Evolutionary conservation across 2,797 vertebrate species (phyloP).

Genomic region (Gobionotothen gibberifrons): DNA sequence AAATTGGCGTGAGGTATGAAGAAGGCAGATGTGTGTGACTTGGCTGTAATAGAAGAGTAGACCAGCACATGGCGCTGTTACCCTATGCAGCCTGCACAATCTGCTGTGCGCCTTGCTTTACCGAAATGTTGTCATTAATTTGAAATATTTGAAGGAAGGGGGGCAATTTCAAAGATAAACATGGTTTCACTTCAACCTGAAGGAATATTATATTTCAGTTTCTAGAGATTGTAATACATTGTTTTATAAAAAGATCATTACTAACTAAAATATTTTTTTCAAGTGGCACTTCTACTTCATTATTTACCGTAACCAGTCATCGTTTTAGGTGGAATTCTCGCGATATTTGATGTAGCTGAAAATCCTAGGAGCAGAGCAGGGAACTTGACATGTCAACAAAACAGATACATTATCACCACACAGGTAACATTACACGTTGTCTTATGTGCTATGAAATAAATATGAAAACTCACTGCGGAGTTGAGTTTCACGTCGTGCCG

Average conservation of each 20-base stretch:
- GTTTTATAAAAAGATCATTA: neutral
- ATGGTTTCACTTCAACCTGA: accelerated
- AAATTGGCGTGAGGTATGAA: slow-evolving; percentile 33
- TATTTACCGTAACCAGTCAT: slow-evolving; percentile 47
- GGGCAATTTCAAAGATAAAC: neutral
- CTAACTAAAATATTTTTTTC: neutral
- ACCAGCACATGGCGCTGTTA: slow-evolving; percentile 66
- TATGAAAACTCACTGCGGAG: neutral
- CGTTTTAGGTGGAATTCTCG: slow-evolving; percentile 63
- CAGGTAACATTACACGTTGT: slow-evolving; percentile 69
- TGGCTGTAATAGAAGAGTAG: neutral
- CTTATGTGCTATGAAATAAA: neutral
- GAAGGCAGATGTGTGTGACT: slow-evolving; percentile 1
- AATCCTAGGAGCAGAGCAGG: slow-evolving; percentile 54
- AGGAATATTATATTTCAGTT: accelerated
- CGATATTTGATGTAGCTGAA: slow-evolving; percentile 68
- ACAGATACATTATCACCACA: slow-evolving; percentile 55
- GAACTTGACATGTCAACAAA: slow-evolving; percentile 80
- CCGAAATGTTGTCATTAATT: slow-evolving; percentile 47
- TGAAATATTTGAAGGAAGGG: neutral
- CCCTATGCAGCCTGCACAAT: neutral
- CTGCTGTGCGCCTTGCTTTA: slow-evolving; percentile 42
- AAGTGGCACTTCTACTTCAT: slow-evolving; percentile 36
- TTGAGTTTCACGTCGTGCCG: neutral
- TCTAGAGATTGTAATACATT: neutral